Evolutionary conservation across 2,888 invertebrate genomes (phyloP), one percentile per base, ranked within the genome.

Genomic region (Gordius sp.): DNA sequence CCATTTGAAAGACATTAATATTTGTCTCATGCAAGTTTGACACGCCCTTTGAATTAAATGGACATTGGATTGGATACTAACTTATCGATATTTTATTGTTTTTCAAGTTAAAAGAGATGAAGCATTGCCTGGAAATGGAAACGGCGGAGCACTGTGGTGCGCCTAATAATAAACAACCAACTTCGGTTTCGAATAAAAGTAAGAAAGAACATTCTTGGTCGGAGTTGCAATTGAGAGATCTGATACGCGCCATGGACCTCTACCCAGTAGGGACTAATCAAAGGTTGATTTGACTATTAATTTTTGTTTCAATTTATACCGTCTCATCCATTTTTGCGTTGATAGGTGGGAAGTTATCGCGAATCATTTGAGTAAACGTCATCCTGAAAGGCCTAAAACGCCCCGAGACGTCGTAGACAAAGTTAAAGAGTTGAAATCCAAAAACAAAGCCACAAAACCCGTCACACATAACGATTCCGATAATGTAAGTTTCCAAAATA

Each of bases 211-310:
- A 33, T 33, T 13, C n/a, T 13, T 47, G 47, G 47, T n/a, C 47
- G 8, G 47, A 47, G 20, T 4, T 18, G 8, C 16, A 47, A 47
- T 4, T 47, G 4, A 8, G 20, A 47, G 47, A 47, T 20, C 20
- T 47, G 20, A 20, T 47, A 4, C 97, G 97, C 70, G 89, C 87
- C 23, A 89, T 93, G 0, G 93, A 93, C 71, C 70, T 93, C 2
- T 97, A 91, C 68, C 97, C 97, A 0, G 89, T 91, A 2, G 97
- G 86, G 18, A 97, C 93, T 0, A 81, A 79, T 65, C 82, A 85
- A 66, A 76, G 86, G 64, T 78, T 60, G 58, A 59, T 26, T 27
- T 56, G 2, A 52, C 2, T 33, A 39, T 20, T n/a, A 8, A 8
- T 58, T 2, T 16, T 16, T 57, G 13, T 13, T 23, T 33, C 8